Base-by-base conservation (phyloP, 1,140 invertebrate species). In the Eufriesea mexicana region DNA sequence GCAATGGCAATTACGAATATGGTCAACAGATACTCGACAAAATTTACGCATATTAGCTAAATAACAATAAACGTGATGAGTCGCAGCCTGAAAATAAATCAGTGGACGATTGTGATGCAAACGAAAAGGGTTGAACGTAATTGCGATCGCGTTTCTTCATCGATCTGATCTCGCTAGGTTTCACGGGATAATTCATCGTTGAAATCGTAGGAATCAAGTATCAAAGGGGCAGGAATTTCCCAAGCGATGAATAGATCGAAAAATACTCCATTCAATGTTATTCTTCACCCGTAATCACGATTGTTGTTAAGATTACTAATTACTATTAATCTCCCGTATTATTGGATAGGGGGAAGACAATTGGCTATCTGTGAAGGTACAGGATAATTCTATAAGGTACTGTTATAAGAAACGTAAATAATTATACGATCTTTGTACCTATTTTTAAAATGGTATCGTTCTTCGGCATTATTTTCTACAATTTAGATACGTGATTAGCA, bases 141-240 rank as follows among this genome's bases (percentile, higher is more conserved):
- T 87, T 87, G n/a, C 59, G 28, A 74, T 47, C 14, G 18, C 20
- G 68, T 75, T 79, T 78, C 55, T 35, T 49, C 51, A 84, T 73
- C 76, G 80, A 79, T 55, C 57, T 9, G 64, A 35, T 79, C 16
- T n/a, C 55, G 47, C 23, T 70, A 70, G 76, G 66, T 87, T 86
- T 87, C 86, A 55, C 62, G 14, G 68, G 49, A 80, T 57, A 83
- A 83, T 61, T 67, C 67, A 76, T 67, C 51, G 18, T 75, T 23
- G 85, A 77, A 86, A 84, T 87, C 85, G 59, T 77, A 84, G 70
- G 59, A 86, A 49, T 84, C 77, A 57, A 61, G 57, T 18, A 9
- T 47, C 49, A 55, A 62, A n/a, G 6, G 68, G 35, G 35, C 35
- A n/a, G 16, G 61, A 42, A 81, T 57, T 57, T 81, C 45, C 51